Evolutionary conservation across 2,113 vertebrate genomes (phyloP).

Genomic region (Ivindomyrus marchei): DNA sequence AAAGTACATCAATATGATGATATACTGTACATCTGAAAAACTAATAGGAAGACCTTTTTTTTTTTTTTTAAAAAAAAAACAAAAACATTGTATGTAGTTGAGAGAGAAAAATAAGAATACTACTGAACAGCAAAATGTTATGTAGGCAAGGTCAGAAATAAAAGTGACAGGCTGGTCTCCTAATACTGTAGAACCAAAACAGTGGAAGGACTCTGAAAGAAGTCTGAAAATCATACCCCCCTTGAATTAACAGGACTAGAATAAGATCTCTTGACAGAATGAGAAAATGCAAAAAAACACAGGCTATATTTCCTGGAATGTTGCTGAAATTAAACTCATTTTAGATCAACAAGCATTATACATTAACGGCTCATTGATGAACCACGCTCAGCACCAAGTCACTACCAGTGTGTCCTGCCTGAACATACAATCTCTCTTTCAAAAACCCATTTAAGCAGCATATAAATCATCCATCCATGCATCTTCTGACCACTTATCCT

Average conservation of each 20-base stretch:
- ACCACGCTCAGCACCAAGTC: background rate
- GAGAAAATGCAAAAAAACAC: background rate
- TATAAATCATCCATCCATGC: background rate
- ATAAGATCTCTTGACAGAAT: background rate
- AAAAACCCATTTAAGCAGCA: background rate
- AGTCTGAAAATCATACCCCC: background rate
- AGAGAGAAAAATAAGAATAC: background rate
- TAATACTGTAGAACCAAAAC: background rate
- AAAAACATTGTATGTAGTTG: background rate
- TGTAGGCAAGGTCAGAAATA: background rate
- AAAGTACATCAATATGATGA: background rate
- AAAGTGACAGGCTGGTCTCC: background rate
- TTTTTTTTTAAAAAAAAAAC: background rate
- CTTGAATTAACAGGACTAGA: background rate
- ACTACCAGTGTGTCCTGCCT: background rate
- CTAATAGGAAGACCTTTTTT: background rate
- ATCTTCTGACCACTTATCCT: background rate
- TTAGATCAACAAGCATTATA: background rate
- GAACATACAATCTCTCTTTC: background rate
- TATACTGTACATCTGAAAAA: background rate
- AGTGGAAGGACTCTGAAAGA: background rate
- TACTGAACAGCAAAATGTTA: background rate
- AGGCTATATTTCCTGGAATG: background rate
- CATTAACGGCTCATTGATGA: background rate
- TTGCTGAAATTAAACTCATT: background rate